Conservation (phyloP, 1,140 invertebrate species). For the Sarcophaga bullata region DNA sequence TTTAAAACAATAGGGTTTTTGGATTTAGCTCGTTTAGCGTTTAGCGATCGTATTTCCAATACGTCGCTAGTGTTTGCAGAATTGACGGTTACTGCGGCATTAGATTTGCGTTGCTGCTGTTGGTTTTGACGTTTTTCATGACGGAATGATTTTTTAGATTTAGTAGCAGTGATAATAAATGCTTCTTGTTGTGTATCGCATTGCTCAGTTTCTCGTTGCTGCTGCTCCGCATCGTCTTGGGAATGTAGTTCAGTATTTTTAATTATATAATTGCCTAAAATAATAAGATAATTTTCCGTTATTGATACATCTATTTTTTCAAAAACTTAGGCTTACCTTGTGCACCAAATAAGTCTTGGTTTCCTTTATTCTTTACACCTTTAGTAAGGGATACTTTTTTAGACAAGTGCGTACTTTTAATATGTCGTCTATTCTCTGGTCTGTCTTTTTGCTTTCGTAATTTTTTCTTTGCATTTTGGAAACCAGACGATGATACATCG, state of each 20-base stretch:
- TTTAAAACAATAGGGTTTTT: conserved; percentile 1
- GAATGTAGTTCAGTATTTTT: conserved; percentile 30
- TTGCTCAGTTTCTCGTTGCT: neutral
- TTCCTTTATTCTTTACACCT: conserved; percentile 7
- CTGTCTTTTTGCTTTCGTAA: neutral
- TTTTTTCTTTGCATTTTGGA: neutral
- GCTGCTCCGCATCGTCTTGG: conserved; percentile 4
- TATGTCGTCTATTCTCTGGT: neutral
- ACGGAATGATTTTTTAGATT: conserved; percentile 25
- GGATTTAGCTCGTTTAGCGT: neutral
- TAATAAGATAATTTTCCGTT: neutral
- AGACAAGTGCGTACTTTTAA: neutral
- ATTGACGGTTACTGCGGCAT: neutral
- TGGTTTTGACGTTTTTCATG: conserved; percentile 29
- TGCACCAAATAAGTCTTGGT: conserved; percentile 13
- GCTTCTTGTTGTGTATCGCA: neutral
- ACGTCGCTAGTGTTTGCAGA: neutral
- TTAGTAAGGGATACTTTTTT: neutral
- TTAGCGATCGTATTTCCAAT: neutral
- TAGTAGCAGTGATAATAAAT: neutral
- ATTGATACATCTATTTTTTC: neutral
- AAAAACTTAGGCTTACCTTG: neutral
- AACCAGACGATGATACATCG: neutral
- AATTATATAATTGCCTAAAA: neutral
- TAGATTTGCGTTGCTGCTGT: conserved; percentile 18